These are phyloP conservation scores for Pangasius djambal DNA, from an alignment of 2,797 vertebrate genomes.

Conservation along the genomic window DNA sequence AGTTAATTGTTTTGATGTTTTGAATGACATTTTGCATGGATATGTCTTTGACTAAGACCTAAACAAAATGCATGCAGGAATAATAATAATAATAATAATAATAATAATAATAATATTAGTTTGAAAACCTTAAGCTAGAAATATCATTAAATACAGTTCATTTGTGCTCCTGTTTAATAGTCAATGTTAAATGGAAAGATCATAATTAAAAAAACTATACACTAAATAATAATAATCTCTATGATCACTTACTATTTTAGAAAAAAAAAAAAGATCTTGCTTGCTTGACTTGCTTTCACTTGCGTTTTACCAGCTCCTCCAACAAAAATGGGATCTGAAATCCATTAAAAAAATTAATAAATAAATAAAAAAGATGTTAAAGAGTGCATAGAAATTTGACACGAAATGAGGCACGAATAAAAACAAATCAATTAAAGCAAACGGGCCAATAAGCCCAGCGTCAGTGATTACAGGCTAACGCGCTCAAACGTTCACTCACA, in stretches of 20 bases:
- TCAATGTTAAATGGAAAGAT: not conserved
- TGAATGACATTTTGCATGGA: not conserved
- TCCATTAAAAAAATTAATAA: not conserved
- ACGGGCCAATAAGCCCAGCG: not conserved
- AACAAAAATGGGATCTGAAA: not conserved
- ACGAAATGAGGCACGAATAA: not conserved
- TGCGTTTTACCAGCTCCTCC: not conserved
- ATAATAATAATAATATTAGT: not conserved
- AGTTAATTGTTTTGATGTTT: not conserved
- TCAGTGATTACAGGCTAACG: constrained; percentile 6
- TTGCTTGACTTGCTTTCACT: not conserved
- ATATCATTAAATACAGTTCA: not conserved
- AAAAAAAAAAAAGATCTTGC: not conserved
- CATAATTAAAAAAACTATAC: not conserved
- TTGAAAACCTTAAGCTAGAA: not conserved
- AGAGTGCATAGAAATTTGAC: not conserved
- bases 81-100: not conserved
- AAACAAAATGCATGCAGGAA: not conserved
- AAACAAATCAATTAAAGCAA: not conserved
- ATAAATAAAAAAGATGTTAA: no score
- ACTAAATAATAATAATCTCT: not conserved
- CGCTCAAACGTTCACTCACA: not conserved
- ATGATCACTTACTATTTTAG: constrained; percentile 21
- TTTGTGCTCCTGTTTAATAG: not conserved
- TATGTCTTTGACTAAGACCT: not conserved